These are phyloP conservation scores for Arenicola marina DNA, from an alignment of 2,888 invertebrate species.

Conservation along the genomic window DNA sequence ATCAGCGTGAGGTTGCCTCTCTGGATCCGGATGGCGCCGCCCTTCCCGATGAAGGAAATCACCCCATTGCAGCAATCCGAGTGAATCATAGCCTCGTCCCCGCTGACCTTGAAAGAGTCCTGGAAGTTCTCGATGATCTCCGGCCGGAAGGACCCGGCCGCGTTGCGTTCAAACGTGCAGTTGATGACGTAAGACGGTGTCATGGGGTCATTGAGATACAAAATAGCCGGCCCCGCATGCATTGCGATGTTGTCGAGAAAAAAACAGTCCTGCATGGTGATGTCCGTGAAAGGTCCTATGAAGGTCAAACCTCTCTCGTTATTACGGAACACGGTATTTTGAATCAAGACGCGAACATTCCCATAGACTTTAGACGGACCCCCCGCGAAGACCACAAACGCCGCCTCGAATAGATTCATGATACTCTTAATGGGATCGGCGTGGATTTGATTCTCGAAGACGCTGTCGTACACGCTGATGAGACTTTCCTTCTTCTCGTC, in stretches of 20 bases:
- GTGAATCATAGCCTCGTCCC: constrained; percentile 35
- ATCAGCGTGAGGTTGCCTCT: constrained; percentile 25
- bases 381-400: constrained; percentile 8
- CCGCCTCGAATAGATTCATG: constrained; percentile 32
- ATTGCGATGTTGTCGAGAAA: constrained; percentile 26
- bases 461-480: constrained; percentile 19
- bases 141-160: constrained; percentile 2
- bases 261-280: constrained; percentile 12
- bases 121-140: not conserved
- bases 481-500: constrained; percentile 8
- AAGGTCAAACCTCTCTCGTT: constrained; percentile 29
- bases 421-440: constrained; percentile 25
- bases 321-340: constrained; percentile 16
- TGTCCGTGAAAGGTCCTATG: constrained; percentile 12
- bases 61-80: constrained; percentile 35
- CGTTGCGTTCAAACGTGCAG: constrained; percentile 6
- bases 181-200: not conserved
- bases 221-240: constrained; percentile 34
- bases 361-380: not conserved
- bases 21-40: constrained; percentile 35
- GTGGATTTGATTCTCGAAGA: constrained; percentile 27
- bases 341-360: constrained; percentile 10
- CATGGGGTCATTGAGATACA: constrained; percentile 8
- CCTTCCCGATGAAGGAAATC: constrained; percentile 36
- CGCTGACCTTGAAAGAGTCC: constrained; percentile 22